Conservation (phyloP, 2,113 vertebrate species). For the Astur gentilis region DNA sequence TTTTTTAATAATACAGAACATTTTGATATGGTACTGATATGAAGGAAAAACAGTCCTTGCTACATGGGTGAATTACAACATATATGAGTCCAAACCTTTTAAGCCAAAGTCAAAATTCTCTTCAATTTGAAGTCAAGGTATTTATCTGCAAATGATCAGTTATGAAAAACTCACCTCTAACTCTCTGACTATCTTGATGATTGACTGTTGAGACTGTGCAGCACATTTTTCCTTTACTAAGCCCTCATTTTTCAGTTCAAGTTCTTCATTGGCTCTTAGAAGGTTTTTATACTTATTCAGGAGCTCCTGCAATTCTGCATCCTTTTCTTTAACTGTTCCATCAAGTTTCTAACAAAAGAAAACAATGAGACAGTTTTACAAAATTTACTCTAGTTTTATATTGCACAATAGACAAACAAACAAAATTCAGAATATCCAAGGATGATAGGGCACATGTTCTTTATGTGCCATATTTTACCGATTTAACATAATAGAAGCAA, state of each 20-base stretch:
- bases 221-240: slow-evolving; percentile 79
- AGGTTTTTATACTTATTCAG: slow-evolving; percentile 76
- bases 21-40: neutral
- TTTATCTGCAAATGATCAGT: neutral
- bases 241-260: slow-evolving; percentile 78
- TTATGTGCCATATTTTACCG: neutral
- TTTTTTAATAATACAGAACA: neutral
- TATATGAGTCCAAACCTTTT: neutral
- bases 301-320: slow-evolving; percentile 80
- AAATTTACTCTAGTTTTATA: neutral
- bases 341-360: slow-evolving; percentile 78
- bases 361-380: neutral
- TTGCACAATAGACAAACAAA: neutral
- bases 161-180: slow-evolving; percentile 75
- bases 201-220: slow-evolving; percentile 78
- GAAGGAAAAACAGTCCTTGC: neutral
- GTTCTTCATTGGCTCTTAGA: slow-evolving; percentile 78
- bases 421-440: neutral
- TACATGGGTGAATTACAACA: neutral
- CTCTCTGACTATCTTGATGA: slow-evolving; percentile 76
- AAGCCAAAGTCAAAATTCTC: neutral
- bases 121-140: neutral
- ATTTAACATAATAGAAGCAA: neutral
- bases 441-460: neutral
- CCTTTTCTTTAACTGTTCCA: slow-evolving; percentile 80